phyloP scores from a whole-genome alignment of 2,113 vertebrate species.

The Nibea coibor region DNA sequence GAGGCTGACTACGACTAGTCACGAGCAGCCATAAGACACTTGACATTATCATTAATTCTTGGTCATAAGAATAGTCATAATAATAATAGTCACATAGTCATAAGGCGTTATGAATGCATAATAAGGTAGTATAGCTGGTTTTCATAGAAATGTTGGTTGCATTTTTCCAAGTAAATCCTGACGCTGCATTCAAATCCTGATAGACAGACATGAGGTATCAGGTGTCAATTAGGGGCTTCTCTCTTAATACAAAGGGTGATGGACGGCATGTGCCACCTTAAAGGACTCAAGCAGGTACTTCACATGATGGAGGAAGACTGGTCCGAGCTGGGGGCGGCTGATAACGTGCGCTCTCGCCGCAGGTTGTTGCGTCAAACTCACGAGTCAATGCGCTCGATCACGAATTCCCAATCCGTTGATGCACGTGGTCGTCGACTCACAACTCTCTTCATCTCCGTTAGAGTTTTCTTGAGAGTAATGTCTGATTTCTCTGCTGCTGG shows the following conservation, averaged over 20 bases:
- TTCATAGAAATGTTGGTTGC: not conserved
- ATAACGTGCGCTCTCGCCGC: slow-evolving; percentile 33
- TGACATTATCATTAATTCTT: too few relatives aligned
- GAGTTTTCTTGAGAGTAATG: slow-evolving; percentile 8
- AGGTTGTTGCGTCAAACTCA: slow-evolving; percentile 21
- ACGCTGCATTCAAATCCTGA: not conserved
- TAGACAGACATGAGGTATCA: not conserved
- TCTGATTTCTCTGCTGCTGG: slow-evolving; percentile 48
- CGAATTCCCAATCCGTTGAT: not conserved
- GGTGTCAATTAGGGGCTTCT: not conserved
- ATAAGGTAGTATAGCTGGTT: too few relatives aligned
- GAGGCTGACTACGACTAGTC: too few relatives aligned
- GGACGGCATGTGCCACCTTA: slow-evolving; percentile 40
- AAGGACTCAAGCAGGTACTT: slow-evolving; percentile 51
- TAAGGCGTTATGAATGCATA: too few relatives aligned
- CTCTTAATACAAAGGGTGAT: slow-evolving; percentile 35
- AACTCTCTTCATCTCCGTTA: not conserved
- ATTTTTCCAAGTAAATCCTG: not conserved
- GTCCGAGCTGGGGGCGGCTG: slow-evolving; percentile 42
- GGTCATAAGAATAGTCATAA: too few relatives aligned
- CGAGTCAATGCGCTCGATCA: slow-evolving; percentile 18
- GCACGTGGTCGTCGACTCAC: not conserved
- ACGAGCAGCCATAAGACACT: too few relatives aligned
- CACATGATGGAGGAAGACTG: slow-evolving; percentile 60
- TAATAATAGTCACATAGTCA: too few relatives aligned